These are phyloP conservation scores for Lacerta agilis DNA, from an alignment of 2,797 vertebrate genomes.

Conservation along the genomic window DNA sequence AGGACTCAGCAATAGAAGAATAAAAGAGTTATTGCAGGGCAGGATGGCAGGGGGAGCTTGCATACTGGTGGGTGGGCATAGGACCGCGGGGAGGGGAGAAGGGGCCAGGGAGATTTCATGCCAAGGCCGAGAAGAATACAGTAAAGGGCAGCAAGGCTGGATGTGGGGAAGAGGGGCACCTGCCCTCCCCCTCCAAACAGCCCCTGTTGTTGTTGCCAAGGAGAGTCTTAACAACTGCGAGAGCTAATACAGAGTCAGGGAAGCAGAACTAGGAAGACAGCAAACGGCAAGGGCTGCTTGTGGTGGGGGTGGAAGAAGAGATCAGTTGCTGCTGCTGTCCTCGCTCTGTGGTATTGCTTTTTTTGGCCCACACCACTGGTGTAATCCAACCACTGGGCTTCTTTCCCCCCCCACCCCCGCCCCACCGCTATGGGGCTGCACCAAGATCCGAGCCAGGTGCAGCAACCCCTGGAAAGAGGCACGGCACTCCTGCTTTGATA, in stretches of 20 bases:
- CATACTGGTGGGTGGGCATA: neutral
- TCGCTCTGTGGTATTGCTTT: too few relatives aligned
- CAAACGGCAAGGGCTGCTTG: neutral
- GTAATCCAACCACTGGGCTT: neutral
- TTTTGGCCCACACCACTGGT: too few relatives aligned
- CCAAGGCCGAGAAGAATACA: neutral
- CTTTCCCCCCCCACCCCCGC: too few relatives aligned
- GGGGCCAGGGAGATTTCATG: neutral
- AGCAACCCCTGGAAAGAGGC: neutral
- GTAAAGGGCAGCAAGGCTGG: neutral
- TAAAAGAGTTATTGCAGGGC: neutral
- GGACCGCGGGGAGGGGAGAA: neutral
- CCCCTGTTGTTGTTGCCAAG: neutral
- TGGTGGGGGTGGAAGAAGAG: neutral
- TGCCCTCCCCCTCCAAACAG: too few relatives aligned
- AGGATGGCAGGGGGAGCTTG: neutral
- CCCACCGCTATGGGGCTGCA: neutral
- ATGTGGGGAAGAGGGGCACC: neutral
- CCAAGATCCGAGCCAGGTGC: too few relatives aligned
- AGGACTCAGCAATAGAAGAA: neutral
- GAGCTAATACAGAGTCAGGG: neutral
- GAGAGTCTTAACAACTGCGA: neutral
- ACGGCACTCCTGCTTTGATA: too few relatives aligned
- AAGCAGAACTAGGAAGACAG: neutral
- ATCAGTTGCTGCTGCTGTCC: too few relatives aligned